A percentile compares a stretch with the other conserved stretches of the same genome.
These are phyloP conservation scores for Prolemur simus DNA, from an alignment of 2,113 vertebrate genomes.

Conservation along the genomic window DNA sequence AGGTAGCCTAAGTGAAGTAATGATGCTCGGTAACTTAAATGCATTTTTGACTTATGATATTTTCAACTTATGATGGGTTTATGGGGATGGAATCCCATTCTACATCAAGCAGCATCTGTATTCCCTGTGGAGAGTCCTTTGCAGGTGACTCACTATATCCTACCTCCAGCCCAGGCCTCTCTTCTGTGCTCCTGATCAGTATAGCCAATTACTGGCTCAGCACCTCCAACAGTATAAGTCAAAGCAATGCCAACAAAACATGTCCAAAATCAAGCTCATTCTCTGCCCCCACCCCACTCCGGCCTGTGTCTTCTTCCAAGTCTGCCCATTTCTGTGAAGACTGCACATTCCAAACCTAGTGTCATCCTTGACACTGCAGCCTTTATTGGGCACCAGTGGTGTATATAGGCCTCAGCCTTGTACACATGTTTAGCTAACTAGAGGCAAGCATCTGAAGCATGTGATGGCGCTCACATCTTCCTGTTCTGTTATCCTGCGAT, in stretches of 20 bases:
- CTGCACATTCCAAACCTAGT: background rate
- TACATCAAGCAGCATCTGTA: background rate
- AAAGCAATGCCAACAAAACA: background rate
- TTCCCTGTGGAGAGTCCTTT: background rate
- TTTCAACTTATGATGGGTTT: background rate
- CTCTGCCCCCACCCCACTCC: background rate
- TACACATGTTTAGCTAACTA: background rate
- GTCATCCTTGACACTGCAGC: background rate
- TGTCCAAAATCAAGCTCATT: background rate
- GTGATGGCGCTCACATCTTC: background rate
- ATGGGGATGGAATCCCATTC: background rate
- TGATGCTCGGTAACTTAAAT: background rate
- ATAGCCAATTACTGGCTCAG: background rate
- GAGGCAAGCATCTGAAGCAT: background rate
- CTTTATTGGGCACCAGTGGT: background rate
- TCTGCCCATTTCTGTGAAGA: background rate
- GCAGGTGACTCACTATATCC: background rate
- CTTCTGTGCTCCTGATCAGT: background rate
- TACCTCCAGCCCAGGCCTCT: background rate
- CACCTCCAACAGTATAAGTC: background rate
- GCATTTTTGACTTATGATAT: background rate
- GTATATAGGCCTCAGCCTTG: background rate
- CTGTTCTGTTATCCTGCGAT: background rate
- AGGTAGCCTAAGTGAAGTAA: background rate
- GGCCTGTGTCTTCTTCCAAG: background rate